A percentile compares a stretch with the other conserved stretches of the same genome.
Conservation (phyloP, 2,797 vertebrate genomes). For the Lerista edwardsae region DNA sequence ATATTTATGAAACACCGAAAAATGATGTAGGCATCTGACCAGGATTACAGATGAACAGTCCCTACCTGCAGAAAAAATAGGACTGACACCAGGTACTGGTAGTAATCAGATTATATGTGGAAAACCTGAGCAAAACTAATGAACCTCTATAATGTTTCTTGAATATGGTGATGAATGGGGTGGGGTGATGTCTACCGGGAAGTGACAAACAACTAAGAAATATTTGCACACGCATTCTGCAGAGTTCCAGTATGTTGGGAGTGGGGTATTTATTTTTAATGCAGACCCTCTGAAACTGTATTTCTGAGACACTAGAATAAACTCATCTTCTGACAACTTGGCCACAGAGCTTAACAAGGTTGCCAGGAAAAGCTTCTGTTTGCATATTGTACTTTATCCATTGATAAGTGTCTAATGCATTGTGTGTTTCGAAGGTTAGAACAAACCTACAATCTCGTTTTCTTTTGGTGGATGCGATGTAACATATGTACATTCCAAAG, state of each 20-base stretch:
- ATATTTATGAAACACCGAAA: background rate
- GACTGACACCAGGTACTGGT: background rate
- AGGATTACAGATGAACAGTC: background rate
- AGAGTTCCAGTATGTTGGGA: background rate
- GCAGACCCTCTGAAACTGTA: background rate
- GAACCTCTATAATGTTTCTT: background rate
- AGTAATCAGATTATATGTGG: background rate
- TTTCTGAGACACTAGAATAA: background rate
- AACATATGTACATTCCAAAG: slow-evolving; percentile 39
- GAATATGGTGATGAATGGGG: background rate
- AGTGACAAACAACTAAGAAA: background rate
- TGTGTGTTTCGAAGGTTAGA: background rate
- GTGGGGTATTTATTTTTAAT: background rate
- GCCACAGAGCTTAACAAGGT: background rate
- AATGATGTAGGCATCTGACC: background rate
- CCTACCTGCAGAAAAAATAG: background rate
- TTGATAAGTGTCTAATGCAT: background rate
- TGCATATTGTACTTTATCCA: slow-evolving; percentile 47
- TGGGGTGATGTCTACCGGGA: background rate
- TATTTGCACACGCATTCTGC: background rate
- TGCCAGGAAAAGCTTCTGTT: background rate
- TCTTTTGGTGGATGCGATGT: background rate
- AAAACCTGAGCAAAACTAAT: background rate
- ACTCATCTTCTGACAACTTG: background rate
- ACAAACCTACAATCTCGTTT: background rate